phyloP scores from a whole-genome alignment of 2,888 invertebrate genomes.

The Beris morrisii region DNA sequence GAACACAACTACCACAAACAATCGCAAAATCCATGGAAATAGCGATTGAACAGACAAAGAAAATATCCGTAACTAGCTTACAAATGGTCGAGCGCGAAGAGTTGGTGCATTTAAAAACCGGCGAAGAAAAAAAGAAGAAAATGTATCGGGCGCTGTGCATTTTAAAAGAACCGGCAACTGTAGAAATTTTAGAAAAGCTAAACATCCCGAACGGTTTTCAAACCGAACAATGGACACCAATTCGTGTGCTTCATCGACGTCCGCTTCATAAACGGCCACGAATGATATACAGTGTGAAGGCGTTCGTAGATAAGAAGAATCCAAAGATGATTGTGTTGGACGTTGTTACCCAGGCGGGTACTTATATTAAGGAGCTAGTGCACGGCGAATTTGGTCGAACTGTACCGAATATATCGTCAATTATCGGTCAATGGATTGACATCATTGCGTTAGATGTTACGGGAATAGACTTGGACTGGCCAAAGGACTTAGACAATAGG shows the following conservation, averaged over 20 bases:
- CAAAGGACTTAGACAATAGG: constrained; percentile 53
- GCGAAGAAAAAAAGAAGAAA: constrained; percentile 87
- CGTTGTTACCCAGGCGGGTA: constrained; percentile 84
- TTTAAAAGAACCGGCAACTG: constrained; percentile 54
- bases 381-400: constrained; percentile 95
- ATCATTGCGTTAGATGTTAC: constrained; percentile 91
- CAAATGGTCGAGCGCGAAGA: constrained; percentile 71
- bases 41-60: constrained; percentile 59
- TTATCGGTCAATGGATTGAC: constrained; percentile 74
- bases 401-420: constrained; percentile 69
- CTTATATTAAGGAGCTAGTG: constrained; percentile 96
- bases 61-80: constrained; percentile 64
- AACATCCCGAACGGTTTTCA: constrained; percentile 57
- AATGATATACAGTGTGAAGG: constrained; percentile 67
- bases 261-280: constrained; percentile 71
- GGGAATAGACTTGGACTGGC: constrained; percentile 76
- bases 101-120: constrained; percentile 72
- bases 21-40: constrained; percentile 62
- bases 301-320: constrained; percentile 59
- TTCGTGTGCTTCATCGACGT: constrained; percentile 86
- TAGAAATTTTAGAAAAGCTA: constrained; percentile 59
- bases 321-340: constrained; percentile 62
- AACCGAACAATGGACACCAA: constrained; percentile 82
- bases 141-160: constrained; percentile 81
- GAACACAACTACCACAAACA: constrained; percentile 58